Percentiles rank a stretch among this genome's conserved stretches.
phyloP scores from a whole-genome alignment of 2,113 vertebrate genomes.

The Crotalus tigris region DNA sequence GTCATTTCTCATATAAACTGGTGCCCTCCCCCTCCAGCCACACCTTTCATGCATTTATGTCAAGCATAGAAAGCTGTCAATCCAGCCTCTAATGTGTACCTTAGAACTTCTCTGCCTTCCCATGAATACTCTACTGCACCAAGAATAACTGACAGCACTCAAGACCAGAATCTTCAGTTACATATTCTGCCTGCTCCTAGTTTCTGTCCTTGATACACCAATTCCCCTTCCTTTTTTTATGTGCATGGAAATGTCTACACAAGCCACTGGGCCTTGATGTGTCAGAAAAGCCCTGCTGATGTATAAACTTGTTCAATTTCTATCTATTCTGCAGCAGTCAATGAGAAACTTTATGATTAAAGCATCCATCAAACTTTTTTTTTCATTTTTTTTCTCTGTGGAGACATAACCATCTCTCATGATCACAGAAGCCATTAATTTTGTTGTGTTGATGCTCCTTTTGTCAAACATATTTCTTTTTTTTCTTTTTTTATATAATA shows the following conservation, averaged over 20 bases:
- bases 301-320: accelerated
- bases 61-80: background rate
- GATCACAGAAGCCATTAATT: slow-evolving; percentile 15
- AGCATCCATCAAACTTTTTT: background rate
- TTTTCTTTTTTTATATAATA: no score
- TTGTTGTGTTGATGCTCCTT: background rate
- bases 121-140: slow-evolving; percentile 32
- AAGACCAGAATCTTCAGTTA: slow-evolving; percentile 7
- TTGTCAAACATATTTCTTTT: accelerated
- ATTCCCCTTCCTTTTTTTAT: accelerated
- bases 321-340: accelerated
- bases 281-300: accelerated
- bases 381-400: slow-evolving; percentile 11
- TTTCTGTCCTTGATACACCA: background rate
- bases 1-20: no score
- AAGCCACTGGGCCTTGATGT: accelerated
- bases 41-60: accelerated
- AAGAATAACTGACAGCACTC: slow-evolving; percentile 40
- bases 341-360: no score
- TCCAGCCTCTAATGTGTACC: background rate
- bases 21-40: no score
- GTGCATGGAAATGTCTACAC: accelerated
- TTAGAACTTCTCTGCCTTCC: slow-evolving; percentile 26
- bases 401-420: slow-evolving; percentile 30
- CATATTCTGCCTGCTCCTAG: background rate